phyloP scores from a whole-genome alignment of 2,888 invertebrate genomes.

The Idaea biselata region DNA sequence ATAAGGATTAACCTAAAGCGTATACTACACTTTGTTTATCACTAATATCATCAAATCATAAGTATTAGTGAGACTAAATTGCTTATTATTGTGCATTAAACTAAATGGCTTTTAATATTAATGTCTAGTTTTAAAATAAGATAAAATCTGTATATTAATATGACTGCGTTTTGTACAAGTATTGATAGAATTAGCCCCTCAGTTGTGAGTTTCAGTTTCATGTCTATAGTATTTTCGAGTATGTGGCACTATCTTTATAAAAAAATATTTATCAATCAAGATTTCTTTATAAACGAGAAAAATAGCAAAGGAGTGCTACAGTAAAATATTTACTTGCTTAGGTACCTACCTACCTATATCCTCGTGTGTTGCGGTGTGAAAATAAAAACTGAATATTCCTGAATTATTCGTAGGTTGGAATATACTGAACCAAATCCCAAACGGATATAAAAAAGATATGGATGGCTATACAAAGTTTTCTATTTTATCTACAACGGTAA shows the following conservation, averaged over 20 bases:
- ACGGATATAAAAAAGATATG: background rate
- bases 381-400: conserved; percentile 1
- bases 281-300: background rate
- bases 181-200: too few species aligned
- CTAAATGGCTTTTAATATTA: too few species aligned
- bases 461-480: background rate
- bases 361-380: conserved; percentile 1
- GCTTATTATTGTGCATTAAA: too few species aligned
- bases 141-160: too few species aligned
- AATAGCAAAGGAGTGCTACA: background rate
- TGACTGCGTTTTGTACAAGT: too few species aligned
- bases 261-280: background rate
- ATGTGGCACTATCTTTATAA: background rate
- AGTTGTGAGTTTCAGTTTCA: too few species aligned
- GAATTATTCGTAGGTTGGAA: background rate
- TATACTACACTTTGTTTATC: too few species aligned
- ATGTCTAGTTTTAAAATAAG: too few species aligned
- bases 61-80: too few species aligned
- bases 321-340: background rate
- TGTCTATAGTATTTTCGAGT: too few species aligned
- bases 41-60: too few species aligned
- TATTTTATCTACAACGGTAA: background rate
- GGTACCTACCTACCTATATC: background rate
- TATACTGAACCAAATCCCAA: background rate
- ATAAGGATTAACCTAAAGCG: background rate